These are phyloP conservation scores for Ochropacha duplaris DNA, from an alignment of 2,888 invertebrate genomes.

Conservation along the genomic window DNA sequence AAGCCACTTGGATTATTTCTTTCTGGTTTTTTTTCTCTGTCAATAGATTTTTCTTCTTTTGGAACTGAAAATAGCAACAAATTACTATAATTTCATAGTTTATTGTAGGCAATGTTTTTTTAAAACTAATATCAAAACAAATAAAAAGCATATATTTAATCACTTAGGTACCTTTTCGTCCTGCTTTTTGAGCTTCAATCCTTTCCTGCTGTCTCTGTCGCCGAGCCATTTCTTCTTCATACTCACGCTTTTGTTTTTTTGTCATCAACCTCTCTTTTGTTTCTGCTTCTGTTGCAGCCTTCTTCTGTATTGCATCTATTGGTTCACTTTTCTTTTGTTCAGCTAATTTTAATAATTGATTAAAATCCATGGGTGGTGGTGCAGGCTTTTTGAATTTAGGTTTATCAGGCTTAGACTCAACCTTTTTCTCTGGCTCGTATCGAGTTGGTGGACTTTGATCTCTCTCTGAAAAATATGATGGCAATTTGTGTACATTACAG, in stretches of 20 bases:
- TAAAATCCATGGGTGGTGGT: constrained; percentile 91
- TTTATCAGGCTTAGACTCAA: constrained; percentile 73
- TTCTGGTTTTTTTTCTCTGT: constrained; percentile 61
- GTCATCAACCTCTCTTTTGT: constrained; percentile 88
- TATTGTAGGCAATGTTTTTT: too few species aligned
- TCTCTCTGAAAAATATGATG: constrained; percentile 36
- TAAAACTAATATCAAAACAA: too few species aligned
- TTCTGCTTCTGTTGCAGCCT: constrained; percentile 75
- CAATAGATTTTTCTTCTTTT: constrained; percentile 55
- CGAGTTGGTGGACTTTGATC: constrained; percentile 60
- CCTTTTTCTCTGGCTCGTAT: constrained; percentile 67
- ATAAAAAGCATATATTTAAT: constrained; percentile 9
- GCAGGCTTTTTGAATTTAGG: constrained; percentile 83
- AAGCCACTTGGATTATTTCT: constrained; percentile 38
- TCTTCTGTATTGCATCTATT: constrained; percentile 71
- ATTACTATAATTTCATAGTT: constrained; percentile 10
- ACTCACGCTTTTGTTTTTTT: constrained; percentile 89
- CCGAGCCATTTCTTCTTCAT: constrained; percentile 87
- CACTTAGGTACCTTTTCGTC: constrained; percentile 42
- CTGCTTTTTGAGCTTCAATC: constrained; percentile 60
- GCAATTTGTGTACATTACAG: background rate
- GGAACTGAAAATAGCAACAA: constrained; percentile 41
- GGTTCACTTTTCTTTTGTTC: constrained; percentile 93
- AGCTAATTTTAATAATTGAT: constrained; percentile 90
- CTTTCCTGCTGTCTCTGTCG: constrained; percentile 77